Base-by-base conservation (phyloP, 2,797 vertebrate species). In the Argentina silus region DNA sequence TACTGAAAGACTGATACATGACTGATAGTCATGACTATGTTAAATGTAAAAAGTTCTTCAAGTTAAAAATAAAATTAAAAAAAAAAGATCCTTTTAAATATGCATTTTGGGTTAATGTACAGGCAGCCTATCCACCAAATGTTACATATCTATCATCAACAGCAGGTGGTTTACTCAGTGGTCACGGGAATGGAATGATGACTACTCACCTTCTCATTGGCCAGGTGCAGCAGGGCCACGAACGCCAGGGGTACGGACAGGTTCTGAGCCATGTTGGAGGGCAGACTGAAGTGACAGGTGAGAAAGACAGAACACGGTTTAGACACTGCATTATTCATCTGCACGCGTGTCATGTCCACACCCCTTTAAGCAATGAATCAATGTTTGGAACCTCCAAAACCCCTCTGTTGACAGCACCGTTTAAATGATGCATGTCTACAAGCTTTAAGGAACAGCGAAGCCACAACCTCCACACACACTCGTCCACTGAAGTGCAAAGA, bases 191-290 rank as follows among this genome's bases (percentile, higher is more conserved):
- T 60, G 42, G 1, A 6, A 45, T n/a, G 15, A 21, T 15, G 6
- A 48, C 74, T 6, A 17, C 94, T 82, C 80, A 98, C 98, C 94
- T 97, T 98, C 88, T 99, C 98, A 44, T 95, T 99, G 69, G 97
- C 96, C 64, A 99, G 86, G 77, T 99, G 96, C 77, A 99, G 92
- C 76, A 99, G 94, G 75, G 95, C 97, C 0, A 94, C 89, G 23
- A 99, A 98, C 0, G 97, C 98, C 86, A 98, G 80, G 0, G 97
- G 96, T 19, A 97, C 91, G 0, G 98, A 98, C 55, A 99, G 93
- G 73, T 99, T 96, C 82, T 92, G 92, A 57, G 96, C 96, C 97
- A 98, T 98, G 0, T 42, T 23, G 0, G 88, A 79, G 0, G 97
- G 97, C 75, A 99, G 90, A 53, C 98, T 99, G 84, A 73, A 63